These are phyloP conservation scores for Heliconius nattereri DNA, from an alignment of 1,140 invertebrate genomes.

Conservation along the genomic window DNA sequence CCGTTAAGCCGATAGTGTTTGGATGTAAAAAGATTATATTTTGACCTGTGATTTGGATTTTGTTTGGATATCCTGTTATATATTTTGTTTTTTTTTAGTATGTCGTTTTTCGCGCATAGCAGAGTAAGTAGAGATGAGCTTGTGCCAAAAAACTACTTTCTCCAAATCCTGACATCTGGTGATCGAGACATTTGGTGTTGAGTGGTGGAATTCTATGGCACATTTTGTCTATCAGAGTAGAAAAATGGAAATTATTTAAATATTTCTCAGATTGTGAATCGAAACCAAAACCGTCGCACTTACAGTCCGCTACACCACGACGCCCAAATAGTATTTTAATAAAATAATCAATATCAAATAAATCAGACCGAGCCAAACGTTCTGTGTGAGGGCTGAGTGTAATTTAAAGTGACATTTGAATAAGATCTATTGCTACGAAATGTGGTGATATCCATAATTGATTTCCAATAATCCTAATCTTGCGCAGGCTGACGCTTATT, in stretches of 20 bases:
- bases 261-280: too few relatives aligned
- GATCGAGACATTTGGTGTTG: too few relatives aligned
- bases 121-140: too few relatives aligned
- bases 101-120: too few relatives aligned
- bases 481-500: slow-evolving; percentile 24
- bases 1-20: slow-evolving; percentile 1
- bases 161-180: too few relatives aligned
- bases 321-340: background rate
- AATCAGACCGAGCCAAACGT: slow-evolving; percentile 9
- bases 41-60: slow-evolving; percentile 2
- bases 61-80: background rate
- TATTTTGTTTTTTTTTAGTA: background rate
- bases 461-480: slow-evolving; percentile 31
- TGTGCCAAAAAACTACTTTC: too few relatives aligned
- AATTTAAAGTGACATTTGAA: slow-evolving; percentile 38
- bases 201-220: too few relatives aligned
- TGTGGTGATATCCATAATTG: slow-evolving; percentile 32
- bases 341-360: slow-evolving; percentile 34
- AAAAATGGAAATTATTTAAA: too few relatives aligned
- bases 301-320: too few relatives aligned
- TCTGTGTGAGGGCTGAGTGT: slow-evolving; percentile 26
- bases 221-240: too few relatives aligned
- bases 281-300: too few relatives aligned
- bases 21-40: background rate
- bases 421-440: slow-evolving; percentile 37